phyloP scores from a whole-genome alignment of 2,888 invertebrate genomes.

The Epiperipatus broadwayi region DNA sequence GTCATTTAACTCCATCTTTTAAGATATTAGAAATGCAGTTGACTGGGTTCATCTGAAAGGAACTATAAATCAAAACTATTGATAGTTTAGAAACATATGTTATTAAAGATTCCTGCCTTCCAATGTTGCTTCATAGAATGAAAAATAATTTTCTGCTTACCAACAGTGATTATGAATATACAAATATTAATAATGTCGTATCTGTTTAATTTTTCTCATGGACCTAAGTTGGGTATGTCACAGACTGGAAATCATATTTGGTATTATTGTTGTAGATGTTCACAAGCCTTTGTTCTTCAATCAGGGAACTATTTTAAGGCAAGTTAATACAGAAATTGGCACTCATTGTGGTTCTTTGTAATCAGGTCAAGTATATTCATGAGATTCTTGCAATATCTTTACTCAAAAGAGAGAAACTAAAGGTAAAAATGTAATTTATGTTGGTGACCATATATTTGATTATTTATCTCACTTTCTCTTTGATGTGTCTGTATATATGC shows the following conservation, averaged over 20 bases:
- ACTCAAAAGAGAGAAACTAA: constrained; percentile 84
- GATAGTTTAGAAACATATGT: constrained; percentile 76
- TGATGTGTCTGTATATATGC: too few relatives aligned
- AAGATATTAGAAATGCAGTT: constrained; percentile 83
- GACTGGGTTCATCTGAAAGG: constrained; percentile 49
- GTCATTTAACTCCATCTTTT: constrained; percentile 94
- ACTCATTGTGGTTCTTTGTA: constrained; percentile 79
- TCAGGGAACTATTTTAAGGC: constrained; percentile 81
- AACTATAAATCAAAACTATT: constrained; percentile 63
- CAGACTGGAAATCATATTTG: constrained; percentile 94
- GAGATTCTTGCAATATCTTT: constrained; percentile 90
- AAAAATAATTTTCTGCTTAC: constrained; percentile 89
- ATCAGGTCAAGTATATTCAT: constrained; percentile 48
- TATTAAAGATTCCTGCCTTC: constrained; percentile 71
- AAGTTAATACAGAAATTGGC: constrained; percentile 75
- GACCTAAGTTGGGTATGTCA: constrained; percentile 31
- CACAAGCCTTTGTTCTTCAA: constrained; percentile 90
- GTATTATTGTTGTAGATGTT: constrained; percentile 90
- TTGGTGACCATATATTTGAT: constrained; percentile 98
- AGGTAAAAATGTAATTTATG: constrained; percentile 91
- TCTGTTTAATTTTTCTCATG: constrained; percentile 39
- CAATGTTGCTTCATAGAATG: constrained; percentile 72
- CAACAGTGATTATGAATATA: constrained; percentile 88
- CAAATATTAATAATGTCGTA: constrained; percentile 84
- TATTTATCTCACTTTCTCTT: too few relatives aligned